Evolutionary conservation across 37 sponge, comb jelly and placozoan species (phyloP), one percentile per base, ranked within the genome.

Genomic region (Crambe crambe): DNA sequence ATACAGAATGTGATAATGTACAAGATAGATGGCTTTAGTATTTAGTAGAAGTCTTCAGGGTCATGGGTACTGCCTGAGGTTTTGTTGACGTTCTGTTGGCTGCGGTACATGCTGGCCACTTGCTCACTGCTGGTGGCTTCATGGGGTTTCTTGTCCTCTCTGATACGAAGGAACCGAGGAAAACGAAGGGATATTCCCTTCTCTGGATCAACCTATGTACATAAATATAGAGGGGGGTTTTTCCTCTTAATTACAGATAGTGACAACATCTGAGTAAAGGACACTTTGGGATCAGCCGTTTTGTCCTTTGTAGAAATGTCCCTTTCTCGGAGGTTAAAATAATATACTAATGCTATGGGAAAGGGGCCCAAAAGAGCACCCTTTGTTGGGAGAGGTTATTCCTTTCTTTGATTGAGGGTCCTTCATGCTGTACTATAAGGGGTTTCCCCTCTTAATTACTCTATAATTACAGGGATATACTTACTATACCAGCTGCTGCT

Each of bases 171-270:
- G 75, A 98, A 98, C 37, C 99, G 94, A 61, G 99, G 99, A 73
- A 98, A 98, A 17, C 99, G 81, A 20, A 98, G 85, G 32, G 99
- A 98, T 20, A 98, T 93, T 3, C 99, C 99, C 84, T 96, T 96
- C 76, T 93, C 95, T 63, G 89, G 86, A 65, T 98, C 99, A 66
- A 94, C 95, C 96, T 95, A 47, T 22, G 57, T 20, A 23, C 29
- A 23, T n/a, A n/a, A 42, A 43, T n/a, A 72, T 41, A 72, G 27
- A 22, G 8, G 2, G 69, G 25, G 9, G 31, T 68, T 15, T 47
- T 47, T 47, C 6, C 6, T 15, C 51, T 15, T 47, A 12, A 6
- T 47, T 47, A 47, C 51, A n/a, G n/a, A n/a, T n/a, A n/a, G n/a
- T n/a, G n/a, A n/a, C n/a, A n/a, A n/a, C 51, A 15, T 47, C 10